Evolutionary conservation across 2,113 vertebrate species (phyloP), one percentile per base, ranked within the genome.

Genomic region (Ageneiosus marmoratus): DNA sequence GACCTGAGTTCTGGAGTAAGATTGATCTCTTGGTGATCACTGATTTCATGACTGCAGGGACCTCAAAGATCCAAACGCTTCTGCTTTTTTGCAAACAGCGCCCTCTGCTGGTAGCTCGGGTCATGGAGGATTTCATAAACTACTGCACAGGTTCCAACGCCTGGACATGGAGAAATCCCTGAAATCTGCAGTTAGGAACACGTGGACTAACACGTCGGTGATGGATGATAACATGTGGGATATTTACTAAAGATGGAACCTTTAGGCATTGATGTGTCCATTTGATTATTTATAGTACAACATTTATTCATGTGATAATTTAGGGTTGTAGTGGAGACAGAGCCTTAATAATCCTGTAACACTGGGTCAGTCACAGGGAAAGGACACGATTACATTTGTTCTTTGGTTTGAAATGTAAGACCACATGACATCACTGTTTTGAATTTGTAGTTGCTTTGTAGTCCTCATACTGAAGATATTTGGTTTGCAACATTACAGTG

Each of bases 51-150:
- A 37, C 50, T 55, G 73, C 29, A 76, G 73, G 37, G 29, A 20
- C 29, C 50, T 34, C 29, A 53, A 53, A 34, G 29, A 22, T 8
- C 9, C 73, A 53, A 75, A 53, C 34, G 50, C 73, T 32, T 53
- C 24, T 58, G 16, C 67, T 37, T 46, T 93, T 89, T 95, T 94
- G 93, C 94, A 93, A 87, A 89, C 94, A 91, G 94, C 96, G 96
- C 97, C 96, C 97, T 96, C 97, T 97, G 89, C 96, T 96, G 97
- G 96, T 29, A 37, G 72, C 50, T 78, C 8, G 13, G 24, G 44
- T 11, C 67, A 72, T 16, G 13, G 27, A 48, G 12, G 27, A 0
- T 51, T 20, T 3, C 16, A 20, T 51, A 22, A 75, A 32, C 29
- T 34, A 11, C 72, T 75, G 72, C 72, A 53, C 48, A 32, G 27